Evolutionary conservation across 2,113 vertebrate species (phyloP).

Genomic region (Malurus elegans): DNA sequence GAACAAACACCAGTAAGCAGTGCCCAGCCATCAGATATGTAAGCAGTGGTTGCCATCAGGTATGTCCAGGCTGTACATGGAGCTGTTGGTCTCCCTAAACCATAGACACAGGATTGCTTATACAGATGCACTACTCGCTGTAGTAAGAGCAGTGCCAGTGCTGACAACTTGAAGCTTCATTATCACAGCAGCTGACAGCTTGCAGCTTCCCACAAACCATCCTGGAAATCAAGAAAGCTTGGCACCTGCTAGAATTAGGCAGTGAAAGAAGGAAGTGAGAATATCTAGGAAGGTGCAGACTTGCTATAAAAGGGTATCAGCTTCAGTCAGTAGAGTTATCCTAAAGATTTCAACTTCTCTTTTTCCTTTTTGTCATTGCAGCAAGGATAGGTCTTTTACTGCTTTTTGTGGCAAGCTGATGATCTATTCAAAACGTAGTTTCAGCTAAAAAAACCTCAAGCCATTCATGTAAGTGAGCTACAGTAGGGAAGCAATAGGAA

Average conservation of each 20-base stretch:
- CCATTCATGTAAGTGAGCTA: constrained; percentile 27
- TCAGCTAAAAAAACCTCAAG: constrained; percentile 26
- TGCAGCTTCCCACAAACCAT: constrained; percentile 41
- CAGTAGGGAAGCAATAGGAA: constrained; percentile 20
- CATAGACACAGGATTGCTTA: neutral
- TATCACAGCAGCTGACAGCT: constrained; percentile 53
- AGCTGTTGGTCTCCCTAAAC: neutral
- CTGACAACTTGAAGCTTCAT: constrained; percentile 32
- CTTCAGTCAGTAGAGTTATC: neutral
- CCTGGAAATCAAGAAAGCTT: constrained; percentile 38
- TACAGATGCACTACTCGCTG: constrained; percentile 18
- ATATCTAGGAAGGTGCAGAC: constrained; percentile 29
- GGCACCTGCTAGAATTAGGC: neutral
- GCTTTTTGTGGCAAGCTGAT: constrained; percentile 39
- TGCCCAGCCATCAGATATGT: too few relatives aligned
- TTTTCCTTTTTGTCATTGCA: constrained; percentile 25
- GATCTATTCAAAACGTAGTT: constrained; percentile 43
- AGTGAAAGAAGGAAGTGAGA: constrained; percentile 7
- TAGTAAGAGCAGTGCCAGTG: constrained; percentile 49
- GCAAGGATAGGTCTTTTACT: constrained; percentile 15
- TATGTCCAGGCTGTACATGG: neutral
- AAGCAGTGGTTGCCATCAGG: neutral
- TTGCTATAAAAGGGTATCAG: constrained; percentile 17
- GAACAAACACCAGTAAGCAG: neutral
- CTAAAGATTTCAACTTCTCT: constrained; percentile 32